phyloP scores from a whole-genome alignment of 2,113 vertebrate genomes.

The Callithrix jacchus region DNA sequence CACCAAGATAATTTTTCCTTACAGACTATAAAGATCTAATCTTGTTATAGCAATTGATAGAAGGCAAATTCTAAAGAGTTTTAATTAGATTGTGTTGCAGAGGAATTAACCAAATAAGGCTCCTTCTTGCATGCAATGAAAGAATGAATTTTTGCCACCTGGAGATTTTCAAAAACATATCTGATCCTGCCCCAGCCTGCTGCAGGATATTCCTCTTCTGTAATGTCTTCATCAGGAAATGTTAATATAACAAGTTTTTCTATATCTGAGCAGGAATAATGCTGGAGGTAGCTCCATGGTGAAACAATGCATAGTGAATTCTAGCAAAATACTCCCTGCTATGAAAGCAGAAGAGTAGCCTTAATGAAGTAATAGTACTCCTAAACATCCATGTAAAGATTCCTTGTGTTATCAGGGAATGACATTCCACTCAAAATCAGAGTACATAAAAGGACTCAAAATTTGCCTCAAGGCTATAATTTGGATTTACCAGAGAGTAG shows the following conservation, averaged over 20 bases:
- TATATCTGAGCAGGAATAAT: background rate
- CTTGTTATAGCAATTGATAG: background rate
- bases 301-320: background rate
- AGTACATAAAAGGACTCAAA: background rate
- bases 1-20: background rate
- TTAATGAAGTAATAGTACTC: background rate
- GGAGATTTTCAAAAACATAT: background rate
- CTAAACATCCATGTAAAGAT: background rate
- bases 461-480: background rate
- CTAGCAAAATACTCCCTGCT: background rate
- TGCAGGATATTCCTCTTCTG: background rate
- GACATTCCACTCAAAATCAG: background rate
- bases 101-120: background rate
- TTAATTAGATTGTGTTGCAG: slow-evolving; percentile 4
- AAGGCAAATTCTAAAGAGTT: background rate
- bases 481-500: background rate
- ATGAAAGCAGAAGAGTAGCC: accelerated
- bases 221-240: background rate
- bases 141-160: background rate
- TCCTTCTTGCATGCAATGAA: background rate
- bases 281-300: background rate
- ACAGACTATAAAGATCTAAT: background rate
- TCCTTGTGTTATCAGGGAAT: background rate
- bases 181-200: background rate
- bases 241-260: background rate